phyloP scores from a whole-genome alignment of 2,888 invertebrate genomes.

The Pheosia gnoma region DNA sequence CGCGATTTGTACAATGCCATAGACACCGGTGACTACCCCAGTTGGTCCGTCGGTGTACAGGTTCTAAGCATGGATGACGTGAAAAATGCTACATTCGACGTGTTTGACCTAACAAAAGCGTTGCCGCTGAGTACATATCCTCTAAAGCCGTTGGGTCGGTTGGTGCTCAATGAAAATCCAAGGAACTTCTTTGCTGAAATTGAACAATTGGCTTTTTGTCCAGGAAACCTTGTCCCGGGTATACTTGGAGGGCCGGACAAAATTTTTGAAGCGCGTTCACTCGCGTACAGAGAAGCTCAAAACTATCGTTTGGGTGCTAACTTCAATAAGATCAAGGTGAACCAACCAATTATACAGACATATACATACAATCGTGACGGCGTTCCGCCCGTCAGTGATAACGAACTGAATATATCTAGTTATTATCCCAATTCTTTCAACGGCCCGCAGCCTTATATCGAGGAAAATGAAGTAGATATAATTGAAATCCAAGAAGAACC shows the following conservation, averaged over 20 bases:
- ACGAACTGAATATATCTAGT: slow-evolving; percentile 94
- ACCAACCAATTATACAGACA: slow-evolving; percentile 57
- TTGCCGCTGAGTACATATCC: neutral
- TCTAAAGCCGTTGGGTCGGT: slow-evolving; percentile 4
- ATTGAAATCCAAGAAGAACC: slow-evolving; percentile 87
- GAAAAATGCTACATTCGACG: slow-evolving; percentile 89
- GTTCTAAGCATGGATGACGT: slow-evolving; percentile 93
- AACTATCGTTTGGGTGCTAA: slow-evolving; percentile 92
- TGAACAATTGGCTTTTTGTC: slow-evolving; percentile 5
- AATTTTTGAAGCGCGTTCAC: slow-evolving; percentile 78
- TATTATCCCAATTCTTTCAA: slow-evolving; percentile 97
- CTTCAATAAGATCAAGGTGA: slow-evolving; percentile 66
- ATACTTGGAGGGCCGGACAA: neutral
- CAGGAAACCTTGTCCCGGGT: slow-evolving; percentile 1
- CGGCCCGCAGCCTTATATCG: slow-evolving; percentile 88
- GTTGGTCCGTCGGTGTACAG: slow-evolving; percentile 91
- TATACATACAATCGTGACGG: slow-evolving; percentile 95
- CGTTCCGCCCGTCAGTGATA: slow-evolving; percentile 87
- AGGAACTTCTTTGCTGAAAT: slow-evolving; percentile 5
- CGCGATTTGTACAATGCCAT: slow-evolving; percentile 94
- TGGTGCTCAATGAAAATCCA: slow-evolving; percentile 7
- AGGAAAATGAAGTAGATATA: slow-evolving; percentile 79
- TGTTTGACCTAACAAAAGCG: slow-evolving; percentile 86
- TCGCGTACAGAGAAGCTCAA: slow-evolving; percentile 95
- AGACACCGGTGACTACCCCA: slow-evolving; percentile 85